Conservation (phyloP, 1,140 invertebrate genomes). For the Plodia interpunctella region DNA sequence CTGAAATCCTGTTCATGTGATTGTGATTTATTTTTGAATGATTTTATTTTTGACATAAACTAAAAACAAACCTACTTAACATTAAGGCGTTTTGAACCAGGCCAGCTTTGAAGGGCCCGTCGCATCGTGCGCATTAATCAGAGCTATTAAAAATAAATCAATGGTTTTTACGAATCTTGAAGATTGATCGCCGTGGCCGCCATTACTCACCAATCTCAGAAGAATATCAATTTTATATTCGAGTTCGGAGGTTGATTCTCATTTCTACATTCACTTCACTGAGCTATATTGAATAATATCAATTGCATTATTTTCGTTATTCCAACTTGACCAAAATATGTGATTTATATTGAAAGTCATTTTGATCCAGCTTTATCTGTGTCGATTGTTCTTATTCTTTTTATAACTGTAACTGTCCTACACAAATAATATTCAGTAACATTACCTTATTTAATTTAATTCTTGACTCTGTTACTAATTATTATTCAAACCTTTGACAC, state of each 20-base stretch:
- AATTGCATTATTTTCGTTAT: not conserved
- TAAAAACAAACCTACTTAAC: not conserved
- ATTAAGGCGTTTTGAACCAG: too few relatives aligned
- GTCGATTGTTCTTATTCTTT: too few relatives aligned
- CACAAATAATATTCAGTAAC: too few relatives aligned
- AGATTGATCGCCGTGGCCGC: constrained; percentile 4
- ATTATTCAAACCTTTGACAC: too few relatives aligned
- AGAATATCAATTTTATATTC: not conserved
- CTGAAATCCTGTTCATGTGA: not conserved
- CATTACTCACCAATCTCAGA: not conserved
- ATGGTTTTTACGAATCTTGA: not conserved
- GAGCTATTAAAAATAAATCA: constrained; percentile 9
- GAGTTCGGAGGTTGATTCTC: not conserved
- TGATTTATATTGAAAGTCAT: too few relatives aligned
- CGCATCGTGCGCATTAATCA: not conserved
- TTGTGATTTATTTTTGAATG: not conserved
- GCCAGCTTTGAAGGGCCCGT: too few relatives aligned
- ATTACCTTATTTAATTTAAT: too few relatives aligned
- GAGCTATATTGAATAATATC: not conserved
- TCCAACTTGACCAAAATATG: too few relatives aligned
- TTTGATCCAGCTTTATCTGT: too few relatives aligned
- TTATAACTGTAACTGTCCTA: too few relatives aligned
- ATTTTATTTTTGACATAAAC: too few relatives aligned
- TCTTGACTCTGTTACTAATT: too few relatives aligned
- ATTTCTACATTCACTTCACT: not conserved